These are phyloP conservation scores for Eubucco bourcierii DNA, from an alignment of 2,113 vertebrate genomes.

Conservation along the genomic window DNA sequence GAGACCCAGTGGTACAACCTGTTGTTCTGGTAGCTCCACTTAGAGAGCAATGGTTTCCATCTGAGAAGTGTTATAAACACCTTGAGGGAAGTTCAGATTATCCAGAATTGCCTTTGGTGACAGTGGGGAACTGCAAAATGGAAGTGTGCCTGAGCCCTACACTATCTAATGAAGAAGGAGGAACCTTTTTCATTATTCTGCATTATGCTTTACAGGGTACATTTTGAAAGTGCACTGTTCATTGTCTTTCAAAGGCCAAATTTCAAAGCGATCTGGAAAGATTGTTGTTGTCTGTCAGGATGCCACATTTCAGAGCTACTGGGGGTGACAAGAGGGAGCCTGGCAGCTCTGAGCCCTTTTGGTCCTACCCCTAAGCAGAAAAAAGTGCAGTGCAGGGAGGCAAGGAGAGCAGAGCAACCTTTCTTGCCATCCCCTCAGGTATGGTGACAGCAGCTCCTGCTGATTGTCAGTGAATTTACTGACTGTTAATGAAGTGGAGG, in stretches of 20 bases:
- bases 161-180: neutral
- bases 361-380: neutral
- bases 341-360: neutral
- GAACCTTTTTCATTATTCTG: neutral
- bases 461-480: constrained; percentile 43
- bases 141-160: neutral
- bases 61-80: neutral
- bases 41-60: neutral
- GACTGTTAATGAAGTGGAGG: constrained; percentile 33
- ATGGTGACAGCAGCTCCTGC: neutral
- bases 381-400: neutral
- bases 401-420: neutral
- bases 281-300: neutral
- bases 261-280: neutral
- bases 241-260: neutral
- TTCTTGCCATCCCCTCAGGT: neutral
- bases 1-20: neutral
- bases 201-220: neutral
- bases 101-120: neutral
- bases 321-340: neutral
- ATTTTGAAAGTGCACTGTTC: neutral
- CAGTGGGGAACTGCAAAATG: neutral
- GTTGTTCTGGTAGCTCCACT: neutral
- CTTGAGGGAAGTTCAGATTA: neutral
- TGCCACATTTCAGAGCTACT: neutral